A percentile compares a stretch with the other conserved stretches of the same genome.
Evolutionary conservation across 2,113 vertebrate genomes (phyloP).

Genomic region (Turnix velox): DNA sequence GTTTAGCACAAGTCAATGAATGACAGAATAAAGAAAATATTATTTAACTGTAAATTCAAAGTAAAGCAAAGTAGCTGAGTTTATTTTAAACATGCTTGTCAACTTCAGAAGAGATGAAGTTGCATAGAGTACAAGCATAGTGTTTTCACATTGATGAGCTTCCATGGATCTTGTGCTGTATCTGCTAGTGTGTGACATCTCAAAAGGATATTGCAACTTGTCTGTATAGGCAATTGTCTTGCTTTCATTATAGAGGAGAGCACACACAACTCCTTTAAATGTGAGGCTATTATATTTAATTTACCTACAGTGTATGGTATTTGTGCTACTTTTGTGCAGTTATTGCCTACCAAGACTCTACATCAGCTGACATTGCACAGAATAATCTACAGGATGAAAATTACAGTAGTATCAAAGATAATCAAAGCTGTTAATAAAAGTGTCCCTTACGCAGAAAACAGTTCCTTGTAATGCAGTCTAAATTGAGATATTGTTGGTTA

Average conservation of each 20-base stretch:
- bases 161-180: neutral
- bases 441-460: neutral
- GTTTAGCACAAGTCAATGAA: neutral
- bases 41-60: neutral
- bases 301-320: accelerated
- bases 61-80: neutral
- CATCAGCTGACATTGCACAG: accelerated
- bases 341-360: neutral
- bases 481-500: neutral
- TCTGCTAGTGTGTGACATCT: neutral
- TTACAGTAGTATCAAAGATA: neutral
- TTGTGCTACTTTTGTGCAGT: neutral
- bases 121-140: neutral
- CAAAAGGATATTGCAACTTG: neutral
- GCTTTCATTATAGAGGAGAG: neutral
- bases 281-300: neutral
- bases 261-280: neutral
- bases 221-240: neutral
- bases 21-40: neutral
- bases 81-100: neutral
- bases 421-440: neutral
- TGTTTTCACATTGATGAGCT: neutral
- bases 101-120: neutral
- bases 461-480: neutral
- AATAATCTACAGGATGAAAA: neutral